Percentiles rank a stretch among this genome's conserved stretches.
These are phyloP conservation scores for Paraescarpia echinospica DNA, from an alignment of 1,140 invertebrate species.

Conservation along the genomic window DNA sequence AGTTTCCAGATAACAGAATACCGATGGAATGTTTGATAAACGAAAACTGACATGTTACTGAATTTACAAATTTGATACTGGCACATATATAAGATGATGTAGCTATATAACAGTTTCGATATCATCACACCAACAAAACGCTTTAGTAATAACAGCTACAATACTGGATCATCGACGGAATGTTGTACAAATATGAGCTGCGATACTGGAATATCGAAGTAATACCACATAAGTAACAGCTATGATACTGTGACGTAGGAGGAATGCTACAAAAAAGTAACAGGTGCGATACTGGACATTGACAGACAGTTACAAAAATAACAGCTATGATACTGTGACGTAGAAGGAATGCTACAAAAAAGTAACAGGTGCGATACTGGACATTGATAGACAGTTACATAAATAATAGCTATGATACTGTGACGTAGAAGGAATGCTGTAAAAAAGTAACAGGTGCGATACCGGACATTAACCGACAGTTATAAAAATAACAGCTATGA, in stretches of 20 bases:
- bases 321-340: not conserved
- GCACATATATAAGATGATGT: not conserved
- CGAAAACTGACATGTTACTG: too few relatives aligned
- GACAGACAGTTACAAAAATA: not conserved
- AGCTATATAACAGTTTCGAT: not conserved
- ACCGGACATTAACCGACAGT: not conserved
- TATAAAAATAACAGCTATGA: not conserved
- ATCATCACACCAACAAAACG: not conserved
- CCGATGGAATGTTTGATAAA: too few relatives aligned
- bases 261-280: not conserved
- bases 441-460: not conserved
- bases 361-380: not conserved
- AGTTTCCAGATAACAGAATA: too few relatives aligned
- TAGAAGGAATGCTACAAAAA: not conserved
- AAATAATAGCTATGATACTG: not conserved
- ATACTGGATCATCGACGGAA: not conserved
- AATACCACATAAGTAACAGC: not conserved
- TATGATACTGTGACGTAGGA: not conserved
- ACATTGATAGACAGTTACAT: not conserved
- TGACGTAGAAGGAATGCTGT: not conserved
- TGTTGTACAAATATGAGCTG: not conserved
- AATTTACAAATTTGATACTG: too few relatives aligned
- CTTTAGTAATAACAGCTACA: not conserved
- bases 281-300: not conserved
- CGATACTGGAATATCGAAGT: not conserved